Evolutionary conservation across 2,797 vertebrate genomes (phyloP).

Genomic region (Lithobates pipiens): DNA sequence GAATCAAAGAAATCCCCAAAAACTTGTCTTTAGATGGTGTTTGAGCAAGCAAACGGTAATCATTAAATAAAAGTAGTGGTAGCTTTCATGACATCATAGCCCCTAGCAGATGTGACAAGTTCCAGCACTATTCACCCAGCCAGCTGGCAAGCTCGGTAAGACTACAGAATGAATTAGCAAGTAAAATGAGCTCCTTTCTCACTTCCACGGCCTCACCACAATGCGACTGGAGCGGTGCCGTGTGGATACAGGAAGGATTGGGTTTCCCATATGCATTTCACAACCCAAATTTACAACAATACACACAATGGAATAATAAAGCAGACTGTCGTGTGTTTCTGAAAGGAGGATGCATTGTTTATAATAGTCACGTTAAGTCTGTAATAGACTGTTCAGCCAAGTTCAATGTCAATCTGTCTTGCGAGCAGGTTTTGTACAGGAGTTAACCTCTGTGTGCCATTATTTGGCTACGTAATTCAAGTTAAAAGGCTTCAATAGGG

Average conservation of each 20-base stretch:
- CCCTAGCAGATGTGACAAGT: constrained; percentile 57
- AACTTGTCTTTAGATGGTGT: not conserved
- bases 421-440: not conserved
- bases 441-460: constrained; percentile 2
- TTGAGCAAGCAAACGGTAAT: not conserved
- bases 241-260: constrained; percentile 56
- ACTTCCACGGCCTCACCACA: constrained; percentile 41
- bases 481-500: not conserved
- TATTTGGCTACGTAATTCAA: not conserved
- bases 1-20: not conserved
- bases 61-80: constrained; percentile 28
- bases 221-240: constrained; percentile 35
- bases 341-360: constrained; percentile 12
- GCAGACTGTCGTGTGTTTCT: constrained; percentile 16
- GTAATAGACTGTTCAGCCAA: constrained; percentile 1
- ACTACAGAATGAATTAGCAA: constrained; percentile 57
- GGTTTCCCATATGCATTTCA: constrained; percentile 59
- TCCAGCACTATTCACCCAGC: constrained; percentile 44
- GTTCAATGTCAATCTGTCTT: constrained; percentile 24
- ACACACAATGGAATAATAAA: constrained; percentile 51
- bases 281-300: constrained; percentile 52
- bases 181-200: constrained; percentile 57
- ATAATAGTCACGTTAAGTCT: constrained; percentile 3
- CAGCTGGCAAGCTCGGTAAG: constrained; percentile 55
- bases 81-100: constrained; percentile 42